Percentiles rank a stretch among this genome's conserved stretches.
These are phyloP conservation scores for Callipepla californica DNA, from an alignment of 2,113 vertebrate genomes.

Conservation along the genomic window DNA sequence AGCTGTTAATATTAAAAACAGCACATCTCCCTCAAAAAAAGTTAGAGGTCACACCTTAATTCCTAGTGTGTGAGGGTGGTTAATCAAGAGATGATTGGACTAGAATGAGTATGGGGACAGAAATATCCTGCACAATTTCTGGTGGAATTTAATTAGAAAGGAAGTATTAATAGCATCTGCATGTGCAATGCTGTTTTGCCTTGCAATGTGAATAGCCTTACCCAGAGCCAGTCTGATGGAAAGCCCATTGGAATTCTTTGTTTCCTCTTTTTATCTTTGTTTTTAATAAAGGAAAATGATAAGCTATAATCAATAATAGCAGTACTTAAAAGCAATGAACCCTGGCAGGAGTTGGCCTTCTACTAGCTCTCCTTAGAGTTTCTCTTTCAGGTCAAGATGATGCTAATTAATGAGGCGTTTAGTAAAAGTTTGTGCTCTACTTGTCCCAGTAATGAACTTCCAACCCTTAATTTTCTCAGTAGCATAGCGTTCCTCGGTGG, in stretches of 20 bases:
- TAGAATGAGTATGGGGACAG: slow-evolving; percentile 65
- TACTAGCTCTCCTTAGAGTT: slow-evolving; percentile 36
- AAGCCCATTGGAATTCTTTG: slow-evolving; percentile 8
- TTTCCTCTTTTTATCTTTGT: neutral
- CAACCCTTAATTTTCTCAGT: slow-evolving; percentile 60
- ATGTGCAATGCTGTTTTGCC: slow-evolving; percentile 52
- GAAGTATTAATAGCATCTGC: slow-evolving; percentile 67
- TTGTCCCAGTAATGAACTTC: slow-evolving; percentile 65
- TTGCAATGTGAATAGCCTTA: slow-evolving; percentile 5
- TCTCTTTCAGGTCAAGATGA: slow-evolving; percentile 53
- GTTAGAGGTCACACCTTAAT: slow-evolving; percentile 74
- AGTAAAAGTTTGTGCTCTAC: slow-evolving; percentile 59
- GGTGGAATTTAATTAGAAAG: slow-evolving; percentile 76
- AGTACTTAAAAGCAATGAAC: slow-evolving; percentile 32
- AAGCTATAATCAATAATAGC: slow-evolving; percentile 19
- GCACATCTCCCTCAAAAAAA: slow-evolving; percentile 69
- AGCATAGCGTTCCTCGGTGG: neutral
- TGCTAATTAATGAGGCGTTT: slow-evolving; percentile 55
- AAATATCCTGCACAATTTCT: slow-evolving; percentile 70
- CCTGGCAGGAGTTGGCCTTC: neutral
- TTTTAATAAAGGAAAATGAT: slow-evolving; percentile 22
- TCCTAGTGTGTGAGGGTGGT: slow-evolving; percentile 67
- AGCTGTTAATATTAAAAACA: slow-evolving; percentile 69
- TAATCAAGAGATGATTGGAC: slow-evolving; percentile 75
- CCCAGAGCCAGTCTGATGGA: neutral